Evolutionary conservation across 2,888 invertebrate species (phyloP).

Genomic region (Julus scandinavius): DNA sequence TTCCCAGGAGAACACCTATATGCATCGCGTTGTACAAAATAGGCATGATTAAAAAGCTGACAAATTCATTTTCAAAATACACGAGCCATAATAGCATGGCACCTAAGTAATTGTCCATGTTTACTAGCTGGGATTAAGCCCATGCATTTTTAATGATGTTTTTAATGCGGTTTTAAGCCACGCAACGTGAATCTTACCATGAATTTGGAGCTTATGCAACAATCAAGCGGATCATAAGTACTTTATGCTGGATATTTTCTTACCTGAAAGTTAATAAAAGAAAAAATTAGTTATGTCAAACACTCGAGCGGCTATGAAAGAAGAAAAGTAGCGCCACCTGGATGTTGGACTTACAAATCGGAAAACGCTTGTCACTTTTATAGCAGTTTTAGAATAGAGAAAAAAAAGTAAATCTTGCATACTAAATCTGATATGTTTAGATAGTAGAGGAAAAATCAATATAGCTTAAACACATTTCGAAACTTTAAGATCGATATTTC

Average conservation of each 20-base stretch:
- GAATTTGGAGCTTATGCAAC: neutral
- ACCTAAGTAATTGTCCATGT: neutral
- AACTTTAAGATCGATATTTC: neutral
- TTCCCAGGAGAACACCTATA: neutral
- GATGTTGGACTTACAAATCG: too few species aligned
- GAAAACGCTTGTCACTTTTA: too few species aligned
- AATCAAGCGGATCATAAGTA: neutral
- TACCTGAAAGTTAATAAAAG: neutral
- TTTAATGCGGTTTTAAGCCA: neutral
- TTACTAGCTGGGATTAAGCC: neutral
- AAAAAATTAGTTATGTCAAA: neutral
- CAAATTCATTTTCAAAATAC: slow-evolving; percentile 10
- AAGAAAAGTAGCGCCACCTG: too few species aligned
- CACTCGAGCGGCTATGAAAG: too few species aligned
- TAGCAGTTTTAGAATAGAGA: too few species aligned
- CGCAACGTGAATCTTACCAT: neutral
- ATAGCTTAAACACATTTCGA: neutral
- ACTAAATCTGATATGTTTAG: neutral
- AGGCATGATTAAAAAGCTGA: slow-evolving; percentile 40
- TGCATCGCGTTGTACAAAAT: neutral
- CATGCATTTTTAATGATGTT: neutral
- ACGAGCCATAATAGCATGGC: neutral
- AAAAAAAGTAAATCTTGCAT: neutral
- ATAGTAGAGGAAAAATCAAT: neutral
- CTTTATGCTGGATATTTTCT: neutral